These are phyloP conservation scores for Premnoplex brunnescens DNA, from an alignment of 2,797 vertebrate species.

Conservation along the genomic window DNA sequence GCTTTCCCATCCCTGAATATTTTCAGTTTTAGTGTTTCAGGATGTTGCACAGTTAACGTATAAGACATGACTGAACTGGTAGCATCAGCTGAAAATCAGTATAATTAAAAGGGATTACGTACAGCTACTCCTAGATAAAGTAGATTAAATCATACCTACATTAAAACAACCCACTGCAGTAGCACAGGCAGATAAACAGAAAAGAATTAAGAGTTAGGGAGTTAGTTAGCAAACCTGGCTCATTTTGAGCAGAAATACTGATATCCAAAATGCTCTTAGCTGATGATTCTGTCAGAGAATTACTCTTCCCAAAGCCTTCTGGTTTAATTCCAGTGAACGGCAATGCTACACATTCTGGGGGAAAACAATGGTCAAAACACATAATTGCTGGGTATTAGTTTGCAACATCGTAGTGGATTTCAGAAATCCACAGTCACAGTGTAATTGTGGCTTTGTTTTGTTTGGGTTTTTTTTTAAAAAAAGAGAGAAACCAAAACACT, in stretches of 20 bases:
- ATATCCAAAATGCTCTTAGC: background rate
- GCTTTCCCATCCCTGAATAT: background rate
- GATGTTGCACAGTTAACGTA: background rate
- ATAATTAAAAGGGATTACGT: background rate
- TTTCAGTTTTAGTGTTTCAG: background rate
- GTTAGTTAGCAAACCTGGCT: slow-evolving; percentile 24
- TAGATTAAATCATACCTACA: background rate
- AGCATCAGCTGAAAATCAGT: background rate
- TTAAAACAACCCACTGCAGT: background rate
- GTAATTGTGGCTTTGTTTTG: background rate
- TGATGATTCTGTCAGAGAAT: slow-evolving; percentile 1
- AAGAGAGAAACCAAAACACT: background rate
- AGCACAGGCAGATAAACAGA: background rate
- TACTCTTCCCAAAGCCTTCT: slow-evolving; percentile 15
- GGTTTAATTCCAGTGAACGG: background rate
- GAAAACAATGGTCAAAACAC: background rate
- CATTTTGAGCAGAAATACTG: background rate
- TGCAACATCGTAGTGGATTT: background rate
- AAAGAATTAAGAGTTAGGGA: background rate
- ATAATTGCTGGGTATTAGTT: background rate
- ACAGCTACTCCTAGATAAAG: background rate
- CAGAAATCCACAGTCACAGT: background rate
- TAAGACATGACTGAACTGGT: background rate
- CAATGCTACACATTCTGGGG: background rate
- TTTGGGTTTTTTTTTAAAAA: background rate